Conservation (phyloP, 1,140 invertebrate genomes). For the Zeugodacus cucurbitae region DNA sequence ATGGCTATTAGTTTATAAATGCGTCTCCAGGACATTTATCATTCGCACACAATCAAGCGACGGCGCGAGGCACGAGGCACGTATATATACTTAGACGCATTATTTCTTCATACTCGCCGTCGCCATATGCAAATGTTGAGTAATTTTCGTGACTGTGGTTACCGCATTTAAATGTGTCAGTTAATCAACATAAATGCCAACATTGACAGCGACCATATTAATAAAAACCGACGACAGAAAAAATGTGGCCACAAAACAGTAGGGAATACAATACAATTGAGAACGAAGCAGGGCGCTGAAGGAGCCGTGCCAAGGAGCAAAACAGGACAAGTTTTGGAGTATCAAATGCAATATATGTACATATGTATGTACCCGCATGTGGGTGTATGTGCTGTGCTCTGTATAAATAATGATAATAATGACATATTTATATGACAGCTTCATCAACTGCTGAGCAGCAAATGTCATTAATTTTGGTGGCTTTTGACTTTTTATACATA, state of each 20-base stretch:
- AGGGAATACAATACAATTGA: not conserved
- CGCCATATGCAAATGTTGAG: not conserved
- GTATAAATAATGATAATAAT: not conserved
- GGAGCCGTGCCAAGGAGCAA: not conserved
- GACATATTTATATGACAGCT: constrained; percentile 15
- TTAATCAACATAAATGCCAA: constrained; percentile 33
- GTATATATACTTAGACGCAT: not conserved
- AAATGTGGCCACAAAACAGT: not conserved
- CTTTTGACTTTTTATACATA: no score
- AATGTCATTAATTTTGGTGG: not conserved
- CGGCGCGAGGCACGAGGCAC: not conserved
- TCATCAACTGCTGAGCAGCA: not conserved
- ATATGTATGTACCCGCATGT: not conserved
- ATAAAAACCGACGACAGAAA: not conserved
- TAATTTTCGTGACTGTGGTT: not conserved
- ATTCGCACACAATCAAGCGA: not conserved
- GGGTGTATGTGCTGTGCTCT: no score
- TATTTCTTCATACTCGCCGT: not conserved
- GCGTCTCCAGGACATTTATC: not conserved
- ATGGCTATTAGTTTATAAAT: not conserved
- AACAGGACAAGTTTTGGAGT: not conserved
- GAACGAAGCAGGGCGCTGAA: not conserved
- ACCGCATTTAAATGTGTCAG: constrained; percentile 5
- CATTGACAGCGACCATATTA: constrained; percentile 17
- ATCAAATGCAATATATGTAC: not conserved